Percentiles rank a stretch among this genome's conserved stretches.
Conservation (phyloP, 1,140 invertebrate genomes). For the Aphidius gifuensis region DNA sequence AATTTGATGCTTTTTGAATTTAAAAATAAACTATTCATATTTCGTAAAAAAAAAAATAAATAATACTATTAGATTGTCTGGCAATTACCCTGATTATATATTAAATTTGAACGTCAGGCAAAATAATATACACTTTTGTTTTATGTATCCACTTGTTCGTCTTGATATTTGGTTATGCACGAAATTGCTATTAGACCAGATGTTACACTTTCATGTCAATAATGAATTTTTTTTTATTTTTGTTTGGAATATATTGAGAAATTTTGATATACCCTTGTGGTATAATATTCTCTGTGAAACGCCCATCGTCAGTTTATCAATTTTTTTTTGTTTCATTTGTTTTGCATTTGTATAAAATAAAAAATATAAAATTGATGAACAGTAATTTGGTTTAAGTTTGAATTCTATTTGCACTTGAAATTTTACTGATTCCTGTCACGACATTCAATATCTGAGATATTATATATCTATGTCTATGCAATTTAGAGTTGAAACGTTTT, state of each 20-base stretch:
- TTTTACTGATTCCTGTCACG: constrained; percentile 51
- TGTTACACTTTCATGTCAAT: not conserved
- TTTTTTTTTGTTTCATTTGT: too few species aligned
- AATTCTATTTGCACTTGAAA: constrained; percentile 47
- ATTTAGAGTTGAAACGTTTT: not conserved
- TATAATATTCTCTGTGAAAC: too few species aligned
- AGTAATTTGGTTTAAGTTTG: constrained; percentile 24
- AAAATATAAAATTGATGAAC: not conserved
- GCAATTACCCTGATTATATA: constrained; percentile 15
- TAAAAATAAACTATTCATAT: not conserved
- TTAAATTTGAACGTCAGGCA: not conserved
- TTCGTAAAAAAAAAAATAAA: too few species aligned
- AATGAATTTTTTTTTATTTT: not conserved
- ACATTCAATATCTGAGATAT: constrained; percentile 18
- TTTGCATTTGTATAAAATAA: too few species aligned
- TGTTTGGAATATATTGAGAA: too few species aligned
- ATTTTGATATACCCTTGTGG: too few species aligned
- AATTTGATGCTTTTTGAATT: not conserved
- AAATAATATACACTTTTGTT: too few species aligned
- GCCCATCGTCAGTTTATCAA: too few species aligned
- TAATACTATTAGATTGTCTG: not conserved
- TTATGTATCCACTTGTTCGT: too few species aligned
- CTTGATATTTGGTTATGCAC: too few species aligned
- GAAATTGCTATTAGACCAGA: too few species aligned
- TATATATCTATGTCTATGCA: not conserved